A percentile compares a stretch with the other conserved stretches of the same genome.
phyloP scores from a whole-genome alignment of 1,140 invertebrate genomes.

The Drosophila repleta region DNA sequence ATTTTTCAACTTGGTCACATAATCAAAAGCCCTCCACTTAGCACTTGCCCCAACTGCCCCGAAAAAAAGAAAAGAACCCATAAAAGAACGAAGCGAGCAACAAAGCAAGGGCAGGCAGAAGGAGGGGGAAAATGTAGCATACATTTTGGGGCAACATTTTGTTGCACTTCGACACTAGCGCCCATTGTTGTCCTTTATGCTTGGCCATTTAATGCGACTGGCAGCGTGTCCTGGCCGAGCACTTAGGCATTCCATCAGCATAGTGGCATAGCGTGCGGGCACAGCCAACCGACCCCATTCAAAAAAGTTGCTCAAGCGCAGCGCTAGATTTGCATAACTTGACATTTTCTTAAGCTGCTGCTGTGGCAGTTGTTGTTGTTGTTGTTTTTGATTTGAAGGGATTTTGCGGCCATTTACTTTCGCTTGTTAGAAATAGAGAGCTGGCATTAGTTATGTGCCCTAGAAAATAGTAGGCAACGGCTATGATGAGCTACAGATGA shows the following conservation, averaged over 20 bases:
- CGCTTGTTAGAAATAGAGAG: slow-evolving; percentile 24
- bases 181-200: slow-evolving; percentile 55
- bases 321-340: slow-evolving; percentile 72
- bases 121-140: slow-evolving; percentile 55
- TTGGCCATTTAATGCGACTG: slow-evolving; percentile 31
- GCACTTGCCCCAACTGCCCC: neutral
- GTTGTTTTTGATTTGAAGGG: slow-evolving; percentile 30
- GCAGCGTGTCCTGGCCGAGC: slow-evolving; percentile 36
- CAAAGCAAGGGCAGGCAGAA: neutral
- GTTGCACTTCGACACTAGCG: slow-evolving; percentile 59
- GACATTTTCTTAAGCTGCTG: slow-evolving; percentile 24
- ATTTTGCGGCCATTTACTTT: slow-evolving; percentile 62
- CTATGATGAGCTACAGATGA: neutral
- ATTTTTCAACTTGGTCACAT: slow-evolving; percentile 60
- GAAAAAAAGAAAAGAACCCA: slow-evolving; percentile 34
- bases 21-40: slow-evolving; percentile 53
- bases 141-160: slow-evolving; percentile 70
- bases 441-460: slow-evolving; percentile 6
- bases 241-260: slow-evolving; percentile 77
- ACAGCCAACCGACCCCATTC: slow-evolving; percentile 31
- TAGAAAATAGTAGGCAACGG: neutral
- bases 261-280: slow-evolving; percentile 59
- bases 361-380: slow-evolving; percentile 13
- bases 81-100: slow-evolving; percentile 1
- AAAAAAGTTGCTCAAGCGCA: slow-evolving; percentile 58